These are phyloP conservation scores for Vannuccia rotundouncinata DNA, from an alignment of 2,888 invertebrate genomes.

Conservation along the genomic window DNA sequence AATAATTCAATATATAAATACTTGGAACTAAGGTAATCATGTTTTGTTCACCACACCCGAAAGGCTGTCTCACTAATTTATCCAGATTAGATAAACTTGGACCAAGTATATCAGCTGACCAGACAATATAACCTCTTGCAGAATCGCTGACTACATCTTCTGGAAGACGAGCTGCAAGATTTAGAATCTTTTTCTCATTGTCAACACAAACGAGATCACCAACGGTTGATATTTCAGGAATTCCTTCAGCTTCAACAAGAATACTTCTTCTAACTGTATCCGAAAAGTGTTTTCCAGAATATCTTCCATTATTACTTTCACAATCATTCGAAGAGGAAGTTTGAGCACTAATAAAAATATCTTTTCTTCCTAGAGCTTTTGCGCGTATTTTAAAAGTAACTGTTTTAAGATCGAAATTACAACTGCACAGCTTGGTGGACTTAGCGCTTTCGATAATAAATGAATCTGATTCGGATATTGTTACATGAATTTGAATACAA, in stretches of 20 bases:
- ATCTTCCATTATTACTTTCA: background rate
- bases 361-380: background rate
- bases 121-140: background rate
- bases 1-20: slow-evolving; percentile 30
- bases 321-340: background rate
- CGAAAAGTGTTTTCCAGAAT: background rate
- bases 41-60: slow-evolving; percentile 33
- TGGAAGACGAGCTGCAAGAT: background rate
- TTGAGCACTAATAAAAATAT: background rate
- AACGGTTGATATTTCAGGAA: background rate
- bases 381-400: background rate
- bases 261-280: background rate
- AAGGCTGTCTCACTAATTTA: slow-evolving; percentile 9
- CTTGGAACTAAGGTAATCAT: slow-evolving; percentile 32
- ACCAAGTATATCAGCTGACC: slow-evolving; percentile 18
- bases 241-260: slow-evolving; percentile 27
- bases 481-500: background rate
- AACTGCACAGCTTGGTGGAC: background rate
- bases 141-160: background rate
- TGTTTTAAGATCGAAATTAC: background rate
- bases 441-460: background rate
- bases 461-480: background rate
- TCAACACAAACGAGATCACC: background rate
- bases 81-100: slow-evolving; percentile 25
- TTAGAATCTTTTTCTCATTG: background rate